A percentile compares a stretch with the other conserved stretches of the same genome.
Conservation (phyloP, 2,888 invertebrate genomes). For the Chrysotoxum bicinctum region DNA sequence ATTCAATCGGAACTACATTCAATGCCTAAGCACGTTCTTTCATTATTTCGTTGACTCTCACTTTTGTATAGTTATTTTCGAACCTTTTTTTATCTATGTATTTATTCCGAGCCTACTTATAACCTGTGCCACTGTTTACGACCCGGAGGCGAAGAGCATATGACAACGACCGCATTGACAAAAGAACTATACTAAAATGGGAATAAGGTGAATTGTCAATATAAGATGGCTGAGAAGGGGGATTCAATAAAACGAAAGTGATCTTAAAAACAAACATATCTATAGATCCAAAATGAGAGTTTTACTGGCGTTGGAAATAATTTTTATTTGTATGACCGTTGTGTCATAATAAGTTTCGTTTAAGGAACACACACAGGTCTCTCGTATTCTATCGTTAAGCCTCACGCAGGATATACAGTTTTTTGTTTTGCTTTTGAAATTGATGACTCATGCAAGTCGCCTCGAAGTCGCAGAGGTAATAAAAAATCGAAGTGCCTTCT, state of each 20-base stretch:
- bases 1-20: too few relatives aligned
- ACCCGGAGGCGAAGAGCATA: background rate
- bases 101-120: background rate
- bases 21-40: too few relatives aligned
- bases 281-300: constrained; percentile 14
- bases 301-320: constrained; percentile 50
- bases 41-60: too few relatives aligned
- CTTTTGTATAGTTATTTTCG: too few relatives aligned
- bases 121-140: background rate
- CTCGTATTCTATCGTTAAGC: background rate
- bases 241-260: constrained; percentile 50
- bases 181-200: background rate
- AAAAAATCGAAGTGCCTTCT: constrained; percentile 1
- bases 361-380: background rate
- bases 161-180: background rate
- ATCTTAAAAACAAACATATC: constrained; percentile 49
- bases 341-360: constrained; percentile 28
- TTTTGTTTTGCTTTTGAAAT: constrained; percentile 3
- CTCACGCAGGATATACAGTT: background rate
- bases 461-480: background rate
- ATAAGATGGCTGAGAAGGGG: constrained; percentile 17
- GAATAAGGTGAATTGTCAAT: constrained; percentile 48
- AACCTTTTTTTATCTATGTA: background rate
- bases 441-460: constrained; percentile 19
- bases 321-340: constrained; percentile 46